These are phyloP conservation scores for Xyrauchen texanus DNA, from an alignment of 2,113 vertebrate genomes.

Conservation along the genomic window DNA sequence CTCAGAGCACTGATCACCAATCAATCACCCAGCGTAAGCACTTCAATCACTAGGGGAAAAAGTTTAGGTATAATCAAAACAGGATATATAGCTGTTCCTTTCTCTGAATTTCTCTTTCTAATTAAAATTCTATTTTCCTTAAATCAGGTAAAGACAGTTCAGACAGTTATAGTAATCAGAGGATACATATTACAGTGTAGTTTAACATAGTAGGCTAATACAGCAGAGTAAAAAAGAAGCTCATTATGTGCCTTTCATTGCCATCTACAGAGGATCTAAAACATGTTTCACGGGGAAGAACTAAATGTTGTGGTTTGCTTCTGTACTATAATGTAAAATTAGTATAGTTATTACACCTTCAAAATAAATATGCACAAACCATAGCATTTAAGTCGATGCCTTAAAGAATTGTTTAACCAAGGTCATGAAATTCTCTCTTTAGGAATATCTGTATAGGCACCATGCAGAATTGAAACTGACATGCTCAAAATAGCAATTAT, in stretches of 20 bases:
- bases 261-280: slow-evolving; percentile 42
- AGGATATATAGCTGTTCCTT: slow-evolving; percentile 19
- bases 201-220: not conserved
- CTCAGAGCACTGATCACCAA: slow-evolving; percentile 42
- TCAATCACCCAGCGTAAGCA: slow-evolving; percentile 50
- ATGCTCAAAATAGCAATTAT: slow-evolving; percentile 32
- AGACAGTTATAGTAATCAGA: not conserved
- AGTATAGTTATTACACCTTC: not conserved
- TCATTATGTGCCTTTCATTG: slow-evolving; percentile 27
- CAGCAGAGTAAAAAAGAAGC: not conserved
- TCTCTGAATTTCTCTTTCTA: not conserved
- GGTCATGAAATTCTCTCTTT: not conserved
- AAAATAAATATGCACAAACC: not conserved
- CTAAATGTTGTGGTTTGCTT: slow-evolving; percentile 25
- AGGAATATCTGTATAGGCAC: not conserved
- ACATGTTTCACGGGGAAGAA: slow-evolving; percentile 33
- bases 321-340: not conserved
- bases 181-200: not conserved
- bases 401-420: not conserved
- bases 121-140: not conserved
- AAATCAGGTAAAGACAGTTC: not conserved
- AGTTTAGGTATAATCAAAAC: slow-evolving; percentile 37
- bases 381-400: not conserved
- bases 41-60: slow-evolving; percentile 51
- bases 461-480: not conserved